A percentile compares a stretch with the other conserved stretches of the same genome.
These are phyloP conservation scores for Meda fulgida DNA, from an alignment of 2,797 vertebrate genomes.

Conservation along the genomic window DNA sequence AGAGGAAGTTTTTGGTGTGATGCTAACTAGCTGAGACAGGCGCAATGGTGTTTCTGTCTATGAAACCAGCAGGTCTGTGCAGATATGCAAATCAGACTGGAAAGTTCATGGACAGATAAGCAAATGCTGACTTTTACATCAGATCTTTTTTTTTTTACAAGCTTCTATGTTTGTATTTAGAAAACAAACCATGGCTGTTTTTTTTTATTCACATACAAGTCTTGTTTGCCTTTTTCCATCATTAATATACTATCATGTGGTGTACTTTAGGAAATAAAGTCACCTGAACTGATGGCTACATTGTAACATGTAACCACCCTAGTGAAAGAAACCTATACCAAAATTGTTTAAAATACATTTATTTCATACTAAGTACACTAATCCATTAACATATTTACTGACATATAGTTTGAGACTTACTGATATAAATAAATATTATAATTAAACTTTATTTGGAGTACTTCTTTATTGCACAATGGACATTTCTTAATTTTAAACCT, in stretches of 20 bases:
- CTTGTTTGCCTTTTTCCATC: neutral
- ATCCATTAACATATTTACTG: no score
- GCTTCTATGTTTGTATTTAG: neutral
- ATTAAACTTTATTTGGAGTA: no score
- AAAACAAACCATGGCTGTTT: slow-evolving; percentile 2
- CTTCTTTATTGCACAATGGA: no score
- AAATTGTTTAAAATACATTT: no score
- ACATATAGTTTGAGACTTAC: no score
- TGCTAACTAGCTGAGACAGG: slow-evolving; percentile 58
- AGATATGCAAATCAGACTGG: slow-evolving; percentile 77
- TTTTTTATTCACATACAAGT: neutral
- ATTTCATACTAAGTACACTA: no score
- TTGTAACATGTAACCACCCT: neutral
- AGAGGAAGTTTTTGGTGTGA: slow-evolving; percentile 79
- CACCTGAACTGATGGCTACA: neutral
- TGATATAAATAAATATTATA: no score
- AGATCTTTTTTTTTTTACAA: slow-evolving; percentile 27
- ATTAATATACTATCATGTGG: neutral
- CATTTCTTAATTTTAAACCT: no score
- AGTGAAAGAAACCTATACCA: no score
- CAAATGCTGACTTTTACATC: slow-evolving; percentile 68
- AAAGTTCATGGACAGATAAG: slow-evolving; percentile 70
- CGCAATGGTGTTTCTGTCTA: slow-evolving; percentile 25
- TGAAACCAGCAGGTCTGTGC: slow-evolving; percentile 35
- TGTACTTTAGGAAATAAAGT: neutral